phyloP scores from a whole-genome alignment of 2,888 invertebrate genomes.

The Thecophora atra region DNA sequence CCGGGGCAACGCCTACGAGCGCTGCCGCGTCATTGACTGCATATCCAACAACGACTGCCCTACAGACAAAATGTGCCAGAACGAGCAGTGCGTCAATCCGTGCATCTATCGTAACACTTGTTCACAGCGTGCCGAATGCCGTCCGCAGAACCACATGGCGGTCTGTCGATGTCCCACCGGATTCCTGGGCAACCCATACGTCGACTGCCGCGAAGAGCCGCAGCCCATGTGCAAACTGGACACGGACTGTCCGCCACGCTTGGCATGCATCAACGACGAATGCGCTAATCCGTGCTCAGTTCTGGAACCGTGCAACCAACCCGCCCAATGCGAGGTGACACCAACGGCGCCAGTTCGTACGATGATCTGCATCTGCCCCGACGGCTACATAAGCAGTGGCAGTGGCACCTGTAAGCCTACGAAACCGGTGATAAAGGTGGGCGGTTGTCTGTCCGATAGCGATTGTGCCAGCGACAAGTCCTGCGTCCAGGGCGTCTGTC shows the following conservation, averaged over 20 bases:
- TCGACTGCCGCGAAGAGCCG: conserved; percentile 79
- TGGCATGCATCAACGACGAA: conserved; percentile 83
- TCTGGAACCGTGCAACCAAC: conserved; percentile 81
- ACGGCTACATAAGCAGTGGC: conserved; percentile 86
- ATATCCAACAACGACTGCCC: conserved; percentile 89
- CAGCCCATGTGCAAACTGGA: conserved; percentile 83
- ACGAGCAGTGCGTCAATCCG: conserved; percentile 86
- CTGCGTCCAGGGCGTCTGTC: conserved; percentile 82
- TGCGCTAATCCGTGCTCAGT: conserved; percentile 85
- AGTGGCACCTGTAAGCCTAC: conserved; percentile 82
- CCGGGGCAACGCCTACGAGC: conserved; percentile 79
- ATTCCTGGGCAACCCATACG: conserved; percentile 81
- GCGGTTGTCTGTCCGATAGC: conserved; percentile 78
- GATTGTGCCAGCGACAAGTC: conserved; percentile 83
- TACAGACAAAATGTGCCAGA: conserved; percentile 82
- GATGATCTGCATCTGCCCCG: conserved; percentile 89
- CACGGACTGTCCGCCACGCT: conserved; percentile 80
- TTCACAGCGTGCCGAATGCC: conserved; percentile 80
- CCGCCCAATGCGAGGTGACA: conserved; percentile 83
- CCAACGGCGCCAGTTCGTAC: conserved; percentile 85
- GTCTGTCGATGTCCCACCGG: conserved; percentile 86
- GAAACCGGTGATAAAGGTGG: conserved; percentile 71
- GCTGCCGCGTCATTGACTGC: conserved; percentile 84
- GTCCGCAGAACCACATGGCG: conserved; percentile 82
- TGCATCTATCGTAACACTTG: conserved; percentile 82